These are phyloP conservation scores for Nasalis larvatus DNA, from an alignment of 2,113 vertebrate genomes.

Conservation along the genomic window DNA sequence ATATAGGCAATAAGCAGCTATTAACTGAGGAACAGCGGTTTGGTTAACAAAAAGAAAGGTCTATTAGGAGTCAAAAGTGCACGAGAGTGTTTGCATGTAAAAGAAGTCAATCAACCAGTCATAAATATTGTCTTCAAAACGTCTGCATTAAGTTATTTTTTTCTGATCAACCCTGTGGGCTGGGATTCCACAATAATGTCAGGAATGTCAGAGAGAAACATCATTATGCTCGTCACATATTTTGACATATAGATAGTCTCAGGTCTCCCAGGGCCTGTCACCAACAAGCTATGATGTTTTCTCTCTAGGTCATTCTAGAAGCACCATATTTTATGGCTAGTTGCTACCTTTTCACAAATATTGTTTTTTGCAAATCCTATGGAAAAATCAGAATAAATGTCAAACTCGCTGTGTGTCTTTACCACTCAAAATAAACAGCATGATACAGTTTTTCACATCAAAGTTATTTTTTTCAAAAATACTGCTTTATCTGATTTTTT, in stretches of 20 bases:
- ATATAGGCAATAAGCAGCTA: not conserved
- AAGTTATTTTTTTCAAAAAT: not conserved
- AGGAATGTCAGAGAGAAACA: not conserved
- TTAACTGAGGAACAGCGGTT: not conserved
- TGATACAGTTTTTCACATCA: not conserved
- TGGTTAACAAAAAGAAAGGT: not conserved
- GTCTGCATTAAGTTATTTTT: not conserved
- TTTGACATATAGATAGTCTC: not conserved
- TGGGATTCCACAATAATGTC: not conserved
- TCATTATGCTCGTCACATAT: not conserved
- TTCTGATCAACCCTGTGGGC: not conserved
- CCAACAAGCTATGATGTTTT: not conserved
- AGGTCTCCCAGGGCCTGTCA: too few species aligned
- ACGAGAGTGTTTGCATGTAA: not conserved
- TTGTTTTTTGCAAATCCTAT: not conserved
- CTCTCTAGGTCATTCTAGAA: not conserved
- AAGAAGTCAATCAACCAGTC: not conserved
- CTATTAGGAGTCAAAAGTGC: not conserved
- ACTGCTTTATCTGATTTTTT: not conserved
- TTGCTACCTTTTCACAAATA: not conserved
- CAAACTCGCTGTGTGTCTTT: not conserved
- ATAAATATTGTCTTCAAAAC: not conserved
- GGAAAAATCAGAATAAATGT: not conserved
- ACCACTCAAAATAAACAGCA: not conserved
- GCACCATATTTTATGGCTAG: not conserved